phyloP scores from a whole-genome alignment of 1,140 invertebrate genomes.

The Asbolus verrucosus region DNA sequence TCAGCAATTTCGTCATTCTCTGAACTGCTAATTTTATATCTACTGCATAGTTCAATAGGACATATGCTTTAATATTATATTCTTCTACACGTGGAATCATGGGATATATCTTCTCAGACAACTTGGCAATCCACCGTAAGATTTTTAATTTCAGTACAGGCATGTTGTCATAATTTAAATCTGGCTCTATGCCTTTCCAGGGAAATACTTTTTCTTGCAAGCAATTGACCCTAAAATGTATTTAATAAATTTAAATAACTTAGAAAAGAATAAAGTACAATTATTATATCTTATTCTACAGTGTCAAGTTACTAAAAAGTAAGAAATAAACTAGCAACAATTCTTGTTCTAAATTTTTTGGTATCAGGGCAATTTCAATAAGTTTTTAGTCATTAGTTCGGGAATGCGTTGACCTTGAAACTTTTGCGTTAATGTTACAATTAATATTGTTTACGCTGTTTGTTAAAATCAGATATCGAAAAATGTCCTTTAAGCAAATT shows the following conservation, averaged over 20 bases:
- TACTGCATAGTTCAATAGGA: slow-evolving; percentile 57
- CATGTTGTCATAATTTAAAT: slow-evolving; percentile 55
- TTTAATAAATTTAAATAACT: slow-evolving; percentile 4
- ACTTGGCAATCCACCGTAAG: slow-evolving; percentile 55
- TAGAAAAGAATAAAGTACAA: too few species aligned
- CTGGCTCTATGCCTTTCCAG: slow-evolving; percentile 52
- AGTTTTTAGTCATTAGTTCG: too few species aligned
- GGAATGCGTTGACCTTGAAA: too few species aligned
- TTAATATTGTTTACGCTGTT: too few species aligned
- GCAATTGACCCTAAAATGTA: slow-evolving; percentile 50
- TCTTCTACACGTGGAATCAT: slow-evolving; percentile 49
- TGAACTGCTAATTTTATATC: slow-evolving; percentile 55
- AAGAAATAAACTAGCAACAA: too few species aligned
- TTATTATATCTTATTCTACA: too few species aligned
- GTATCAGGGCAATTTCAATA: too few species aligned
- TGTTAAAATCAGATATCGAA: too few species aligned
- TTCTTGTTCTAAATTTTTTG: too few species aligned
- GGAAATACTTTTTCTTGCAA: slow-evolving; percentile 59
- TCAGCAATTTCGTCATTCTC: slow-evolving; percentile 53
- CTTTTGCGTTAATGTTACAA: too few species aligned
- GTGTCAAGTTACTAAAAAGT: too few species aligned
- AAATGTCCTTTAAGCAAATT: too few species aligned
- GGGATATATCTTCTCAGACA: slow-evolving; percentile 57
- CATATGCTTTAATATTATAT: slow-evolving; percentile 57
- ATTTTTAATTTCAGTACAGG: slow-evolving; percentile 55